Percentiles rank a stretch among this genome's conserved stretches.
These are phyloP conservation scores for Eilema sororculum DNA, from an alignment of 2,888 invertebrate genomes.

Conservation along the genomic window DNA sequence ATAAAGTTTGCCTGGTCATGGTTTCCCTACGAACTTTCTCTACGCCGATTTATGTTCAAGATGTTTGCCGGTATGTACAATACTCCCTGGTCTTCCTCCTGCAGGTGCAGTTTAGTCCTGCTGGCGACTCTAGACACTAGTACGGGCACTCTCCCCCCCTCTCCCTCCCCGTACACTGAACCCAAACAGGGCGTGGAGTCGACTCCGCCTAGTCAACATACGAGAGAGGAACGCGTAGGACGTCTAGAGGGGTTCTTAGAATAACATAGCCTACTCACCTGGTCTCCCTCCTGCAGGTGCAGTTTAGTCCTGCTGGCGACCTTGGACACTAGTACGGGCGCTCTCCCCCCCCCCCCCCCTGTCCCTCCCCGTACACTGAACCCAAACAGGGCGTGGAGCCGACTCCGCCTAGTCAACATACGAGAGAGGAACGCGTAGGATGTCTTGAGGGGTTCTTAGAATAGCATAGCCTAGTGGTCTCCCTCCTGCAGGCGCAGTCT, in stretches of 20 bases:
- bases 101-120: slow-evolving; percentile 93
- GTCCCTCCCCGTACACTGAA: slow-evolving; percentile 99
- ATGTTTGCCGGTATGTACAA: no score
- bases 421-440: slow-evolving; percentile 88
- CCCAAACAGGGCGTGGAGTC: slow-evolving; percentile 93
- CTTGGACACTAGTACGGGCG: slow-evolving; percentile 92
- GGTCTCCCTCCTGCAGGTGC: slow-evolving; percentile 97
- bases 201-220: slow-evolving; percentile 35
- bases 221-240: no score
- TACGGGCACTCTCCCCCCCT: slow-evolving; percentile 93
- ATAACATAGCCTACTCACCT: slow-evolving; percentile 84
- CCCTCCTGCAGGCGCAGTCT: slow-evolving; percentile 96
- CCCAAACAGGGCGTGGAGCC: slow-evolving; percentile 92
- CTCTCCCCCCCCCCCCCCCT: slow-evolving; percentile 96
- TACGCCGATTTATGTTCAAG: no score
- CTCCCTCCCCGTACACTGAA: slow-evolving; percentile 98
- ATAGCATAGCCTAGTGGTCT: slow-evolving; percentile 90
- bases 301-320: slow-evolving; percentile 90
- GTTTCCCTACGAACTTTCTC: no score
- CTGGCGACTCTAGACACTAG: slow-evolving; percentile 89
- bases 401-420: slow-evolving; percentile 91
- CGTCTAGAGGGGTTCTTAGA: no score
- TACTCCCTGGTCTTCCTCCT: slow-evolving; percentile 99
- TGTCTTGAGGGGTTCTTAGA: slow-evolving; percentile 89
- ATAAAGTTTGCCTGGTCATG: neutral